Evolutionary conservation across 2,113 vertebrate genomes (phyloP).

Genomic region (Arothron firmamentum): DNA sequence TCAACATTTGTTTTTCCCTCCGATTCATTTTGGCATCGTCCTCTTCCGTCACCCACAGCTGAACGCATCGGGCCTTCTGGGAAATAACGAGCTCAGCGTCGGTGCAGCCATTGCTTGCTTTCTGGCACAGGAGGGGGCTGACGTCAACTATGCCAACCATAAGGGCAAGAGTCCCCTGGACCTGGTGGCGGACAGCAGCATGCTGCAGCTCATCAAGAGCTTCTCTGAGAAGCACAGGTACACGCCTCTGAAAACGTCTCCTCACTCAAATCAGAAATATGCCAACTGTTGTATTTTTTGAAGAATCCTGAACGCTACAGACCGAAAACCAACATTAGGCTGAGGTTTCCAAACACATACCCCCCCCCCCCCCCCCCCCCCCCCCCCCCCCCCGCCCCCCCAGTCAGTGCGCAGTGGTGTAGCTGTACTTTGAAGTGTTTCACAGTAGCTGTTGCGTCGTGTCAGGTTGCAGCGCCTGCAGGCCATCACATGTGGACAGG

Average conservation of each 20-base stretch:
- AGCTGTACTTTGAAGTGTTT: not conserved
- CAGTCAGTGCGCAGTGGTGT: no score
- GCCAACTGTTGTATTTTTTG: not conserved
- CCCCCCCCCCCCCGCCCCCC: no score
- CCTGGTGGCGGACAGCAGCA: constrained; percentile 79
- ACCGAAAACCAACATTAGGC: no score
- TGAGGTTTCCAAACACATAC: no score
- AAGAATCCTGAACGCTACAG: no score
- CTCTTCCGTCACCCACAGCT: constrained; percentile 70
- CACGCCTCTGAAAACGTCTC: not conserved
- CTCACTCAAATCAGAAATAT: not conserved
- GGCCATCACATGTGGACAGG: constrained; percentile 71
- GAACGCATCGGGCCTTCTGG: constrained; percentile 83
- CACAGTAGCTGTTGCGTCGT: not conserved
- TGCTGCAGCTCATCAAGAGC: constrained; percentile 84
- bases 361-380: no score
- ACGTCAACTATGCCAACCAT: constrained; percentile 91
- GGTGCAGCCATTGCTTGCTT: constrained; percentile 88
- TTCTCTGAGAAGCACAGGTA: constrained; percentile 94
- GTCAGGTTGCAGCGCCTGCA: constrained; percentile 81
- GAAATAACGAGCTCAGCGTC: constrained; percentile 81
- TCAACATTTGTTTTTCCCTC: constrained; percentile 5
- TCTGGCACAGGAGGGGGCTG: constrained; percentile 89
- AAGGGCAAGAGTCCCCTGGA: constrained; percentile 90
- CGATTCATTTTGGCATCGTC: not conserved